Percentiles rank a stretch among this genome's conserved stretches.
Evolutionary conservation across 2,113 vertebrate species (phyloP).

Genomic region (Arenaria interpres): DNA sequence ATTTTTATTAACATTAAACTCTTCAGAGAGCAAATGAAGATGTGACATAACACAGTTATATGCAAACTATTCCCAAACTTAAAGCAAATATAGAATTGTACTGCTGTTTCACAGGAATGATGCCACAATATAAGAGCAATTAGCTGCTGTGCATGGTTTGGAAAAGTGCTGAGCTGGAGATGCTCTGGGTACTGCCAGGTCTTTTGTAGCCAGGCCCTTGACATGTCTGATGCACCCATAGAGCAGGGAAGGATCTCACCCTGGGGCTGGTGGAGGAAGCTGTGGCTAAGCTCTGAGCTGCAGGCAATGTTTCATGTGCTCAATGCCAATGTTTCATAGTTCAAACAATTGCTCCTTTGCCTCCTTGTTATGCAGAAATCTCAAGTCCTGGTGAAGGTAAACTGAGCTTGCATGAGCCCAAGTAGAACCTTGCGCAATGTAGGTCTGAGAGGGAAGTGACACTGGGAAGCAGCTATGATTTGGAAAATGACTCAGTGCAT

Average conservation of each 20-base stretch:
- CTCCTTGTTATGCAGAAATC: background rate
- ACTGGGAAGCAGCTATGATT: background rate
- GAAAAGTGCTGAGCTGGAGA: background rate
- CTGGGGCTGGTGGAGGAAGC: background rate
- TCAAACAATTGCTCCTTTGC: background rate
- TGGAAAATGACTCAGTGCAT: background rate
- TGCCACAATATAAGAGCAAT: background rate
- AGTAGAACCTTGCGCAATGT: background rate
- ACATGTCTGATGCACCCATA: accelerated
- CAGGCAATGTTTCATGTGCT: background rate
- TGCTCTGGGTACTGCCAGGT: no score
- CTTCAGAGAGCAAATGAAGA: background rate
- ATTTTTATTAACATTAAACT: background rate
- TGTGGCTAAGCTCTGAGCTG: background rate
- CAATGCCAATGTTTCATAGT: background rate
- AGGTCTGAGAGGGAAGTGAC: background rate
- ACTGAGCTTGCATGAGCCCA: background rate
- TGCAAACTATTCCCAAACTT: background rate
- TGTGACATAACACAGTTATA: background rate
- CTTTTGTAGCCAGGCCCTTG: background rate
- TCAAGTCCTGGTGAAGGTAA: background rate
- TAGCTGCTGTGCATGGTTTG: background rate
- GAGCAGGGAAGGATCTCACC: background rate
- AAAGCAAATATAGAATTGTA: background rate
- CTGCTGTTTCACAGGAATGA: background rate